These are phyloP conservation scores for Emesis castigata DNA, from an alignment of 2,888 invertebrate genomes.

Conservation along the genomic window DNA sequence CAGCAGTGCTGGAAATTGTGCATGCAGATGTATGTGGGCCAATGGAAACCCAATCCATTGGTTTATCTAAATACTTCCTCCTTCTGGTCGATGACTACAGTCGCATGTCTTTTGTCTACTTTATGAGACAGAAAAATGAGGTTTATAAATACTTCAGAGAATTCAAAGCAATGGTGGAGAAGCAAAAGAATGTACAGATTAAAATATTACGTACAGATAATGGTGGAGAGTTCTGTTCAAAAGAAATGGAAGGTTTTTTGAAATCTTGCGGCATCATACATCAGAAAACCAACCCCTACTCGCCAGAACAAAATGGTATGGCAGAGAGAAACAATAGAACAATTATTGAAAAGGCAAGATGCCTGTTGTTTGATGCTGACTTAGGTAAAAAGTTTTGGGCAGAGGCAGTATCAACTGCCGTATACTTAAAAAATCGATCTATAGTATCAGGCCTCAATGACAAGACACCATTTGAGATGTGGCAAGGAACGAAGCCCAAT, in stretches of 20 bases:
- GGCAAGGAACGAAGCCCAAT: constrained; percentile 35
- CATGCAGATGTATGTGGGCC: constrained; percentile 3
- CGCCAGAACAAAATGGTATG: constrained; percentile 4
- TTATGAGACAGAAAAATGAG: background rate
- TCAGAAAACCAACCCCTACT: background rate
- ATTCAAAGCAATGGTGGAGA: background rate
- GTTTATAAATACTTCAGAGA: background rate
- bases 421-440: constrained; percentile 3
- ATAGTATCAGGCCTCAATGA: constrained; percentile 14
- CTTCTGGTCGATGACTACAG: constrained; percentile 9
- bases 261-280: background rate
- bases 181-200: background rate
- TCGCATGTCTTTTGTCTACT: constrained; percentile 4
- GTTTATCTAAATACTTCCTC: background rate
- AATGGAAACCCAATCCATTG: constrained; percentile 2
- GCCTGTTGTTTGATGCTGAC: background rate
- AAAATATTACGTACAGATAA: background rate
- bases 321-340: background rate
- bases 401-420: background rate
- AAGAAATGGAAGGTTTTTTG: background rate
- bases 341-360: background rate
- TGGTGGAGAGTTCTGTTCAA: background rate
- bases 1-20: constrained; percentile 34
- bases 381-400: constrained; percentile 3
- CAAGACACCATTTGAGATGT: constrained; percentile 50